Conservation (phyloP, 2,797 vertebrate species). For the Acanthurus leucopareius region DNA sequence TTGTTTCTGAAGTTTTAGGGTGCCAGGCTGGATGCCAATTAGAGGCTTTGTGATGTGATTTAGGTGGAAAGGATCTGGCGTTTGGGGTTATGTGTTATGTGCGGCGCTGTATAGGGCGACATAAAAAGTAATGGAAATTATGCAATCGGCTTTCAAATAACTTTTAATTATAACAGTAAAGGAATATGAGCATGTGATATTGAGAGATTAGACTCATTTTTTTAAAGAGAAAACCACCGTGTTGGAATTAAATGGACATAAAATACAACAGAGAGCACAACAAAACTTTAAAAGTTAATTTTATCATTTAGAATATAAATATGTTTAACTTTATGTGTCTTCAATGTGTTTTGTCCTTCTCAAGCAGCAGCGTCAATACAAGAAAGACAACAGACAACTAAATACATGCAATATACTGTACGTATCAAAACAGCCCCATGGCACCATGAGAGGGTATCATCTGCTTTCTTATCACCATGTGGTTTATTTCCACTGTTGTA, state of each 20-base stretch:
- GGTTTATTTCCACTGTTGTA: slow-evolving; percentile 30
- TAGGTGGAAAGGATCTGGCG: slow-evolving; percentile 49
- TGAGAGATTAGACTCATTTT: too few relatives aligned
- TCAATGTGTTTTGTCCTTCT: too few relatives aligned
- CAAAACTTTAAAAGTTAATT: too few relatives aligned
- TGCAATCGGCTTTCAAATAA: slow-evolving; percentile 16
- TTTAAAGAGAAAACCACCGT: too few relatives aligned
- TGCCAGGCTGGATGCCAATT: slow-evolving; percentile 68
- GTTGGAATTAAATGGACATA: too few relatives aligned
- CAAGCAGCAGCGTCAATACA: neutral
- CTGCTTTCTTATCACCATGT: slow-evolving; percentile 32
- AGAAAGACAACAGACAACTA: neutral
- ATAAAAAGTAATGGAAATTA: slow-evolving; percentile 32
- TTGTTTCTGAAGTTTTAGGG: slow-evolving; percentile 67
- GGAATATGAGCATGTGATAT: too few relatives aligned
- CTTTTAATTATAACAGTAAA: too few relatives aligned
- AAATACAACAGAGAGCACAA: too few relatives aligned
- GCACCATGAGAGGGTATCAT: slow-evolving; percentile 28
- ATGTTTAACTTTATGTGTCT: too few relatives aligned
- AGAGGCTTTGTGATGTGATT: slow-evolving; percentile 61
- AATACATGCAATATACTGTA: neutral
- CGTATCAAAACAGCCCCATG: neutral
- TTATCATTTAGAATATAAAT: too few relatives aligned
- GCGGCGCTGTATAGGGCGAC: neutral
- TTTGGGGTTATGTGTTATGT: slow-evolving; percentile 6